Evolutionary conservation across 92 coral and sea anemone species (phyloP), one percentile per base, ranked within the genome.

Genomic region (Paramuricea clavata): DNA sequence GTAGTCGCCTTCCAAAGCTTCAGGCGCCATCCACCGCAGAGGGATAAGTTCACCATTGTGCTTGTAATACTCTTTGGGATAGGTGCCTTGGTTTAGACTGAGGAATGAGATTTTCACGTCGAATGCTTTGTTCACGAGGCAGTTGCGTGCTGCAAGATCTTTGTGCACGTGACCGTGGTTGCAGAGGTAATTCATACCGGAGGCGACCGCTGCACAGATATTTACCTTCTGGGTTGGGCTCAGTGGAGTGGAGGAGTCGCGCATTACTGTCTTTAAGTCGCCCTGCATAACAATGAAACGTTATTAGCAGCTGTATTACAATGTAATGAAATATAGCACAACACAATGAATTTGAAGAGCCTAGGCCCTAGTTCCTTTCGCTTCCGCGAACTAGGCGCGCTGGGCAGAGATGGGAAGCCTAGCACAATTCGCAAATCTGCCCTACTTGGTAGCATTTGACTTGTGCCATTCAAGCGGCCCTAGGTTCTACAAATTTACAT

Each of bases 21-120:
- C 99, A 0, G 99, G 95, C 11, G 99, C 91, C 99, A 96, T 96
- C 99, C 99, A 96, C 1, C 99, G 91, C 50, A 96, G 85, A 16
- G 99, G 99, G 41, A 96, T 96, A 35, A 93, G 93, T 54, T 94
- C 90, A 75, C 90, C 93, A 73, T 94, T 91, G 85, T 91, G 95
- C 73, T 94, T 94, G 91, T 83, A 94, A 59, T 96, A 96, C 33
- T 96, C 99, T 44, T 92, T 92, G 62, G 85, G 93, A 91, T 96
- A 96, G 28, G 95, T 87, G 62, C 95, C 99, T 76, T 96, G 95
- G 86, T 95, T 96, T 3, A 96, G 89, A 57, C 95, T 92, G 78
- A 96, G 82, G 92, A 93, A 96, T 26, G 97, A 98, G 70, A 96
- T 94, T 76, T 96, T 96, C 35, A 94, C 98, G 81, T 95, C 79